A percentile compares a stretch with the other conserved stretches of the same genome.
phyloP scores from a whole-genome alignment of 1,140 invertebrate genomes.

The Leptopilina clavipes region DNA sequence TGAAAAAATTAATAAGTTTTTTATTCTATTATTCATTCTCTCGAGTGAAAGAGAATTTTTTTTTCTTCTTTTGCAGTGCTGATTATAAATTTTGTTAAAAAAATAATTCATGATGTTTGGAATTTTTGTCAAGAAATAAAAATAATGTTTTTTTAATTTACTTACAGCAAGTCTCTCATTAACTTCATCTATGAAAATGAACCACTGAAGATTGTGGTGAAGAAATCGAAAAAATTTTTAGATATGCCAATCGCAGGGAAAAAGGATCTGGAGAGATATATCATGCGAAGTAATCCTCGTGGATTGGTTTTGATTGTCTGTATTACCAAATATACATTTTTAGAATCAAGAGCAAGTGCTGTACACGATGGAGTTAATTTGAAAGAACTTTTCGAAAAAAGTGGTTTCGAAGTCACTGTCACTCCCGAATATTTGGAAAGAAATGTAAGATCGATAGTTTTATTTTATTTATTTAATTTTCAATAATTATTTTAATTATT shows the following conservation, averaged over 20 bases:
- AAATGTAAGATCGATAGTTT: conserved; percentile 65
- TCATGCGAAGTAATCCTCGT: conserved; percentile 75
- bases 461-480: too few species aligned
- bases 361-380: conserved; percentile 74
- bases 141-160: neutral
- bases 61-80: too few species aligned
- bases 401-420: conserved; percentile 75
- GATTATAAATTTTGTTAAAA: too few species aligned
- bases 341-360: conserved; percentile 70
- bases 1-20: neutral
- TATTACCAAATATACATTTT: conserved; percentile 66
- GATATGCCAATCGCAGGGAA: conserved; percentile 52
- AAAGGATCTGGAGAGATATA: conserved; percentile 65
- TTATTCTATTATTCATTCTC: too few species aligned
- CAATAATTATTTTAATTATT: too few species aligned
- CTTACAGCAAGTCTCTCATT: conserved; percentile 49
- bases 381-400: conserved; percentile 71
- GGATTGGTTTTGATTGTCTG: conserved; percentile 78
- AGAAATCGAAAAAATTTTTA: conserved; percentile 65
- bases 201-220: conserved; percentile 61
- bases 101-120: too few species aligned
- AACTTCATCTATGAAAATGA: conserved; percentile 48
- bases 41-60: too few species aligned
- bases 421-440: conserved; percentile 67
- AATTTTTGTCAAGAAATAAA: too few species aligned